Conservation (phyloP, 2,888 invertebrate species). For the Parelbella ahira region DNA sequence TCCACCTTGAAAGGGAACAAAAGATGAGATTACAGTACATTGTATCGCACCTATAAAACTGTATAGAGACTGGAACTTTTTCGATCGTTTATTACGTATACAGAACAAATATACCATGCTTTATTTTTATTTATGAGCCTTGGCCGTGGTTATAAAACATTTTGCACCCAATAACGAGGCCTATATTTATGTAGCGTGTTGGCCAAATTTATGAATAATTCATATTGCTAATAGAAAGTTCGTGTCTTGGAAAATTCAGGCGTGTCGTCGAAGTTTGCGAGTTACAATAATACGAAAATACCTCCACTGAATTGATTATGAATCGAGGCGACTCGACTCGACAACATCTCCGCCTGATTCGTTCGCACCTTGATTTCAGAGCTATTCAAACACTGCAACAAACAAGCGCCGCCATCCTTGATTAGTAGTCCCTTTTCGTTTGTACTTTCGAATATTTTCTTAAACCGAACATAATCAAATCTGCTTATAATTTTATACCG, state of each 20-base stretch:
- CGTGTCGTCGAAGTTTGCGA: constrained; percentile 36
- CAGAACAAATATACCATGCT: constrained; percentile 18
- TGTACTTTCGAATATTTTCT: too few relatives aligned
- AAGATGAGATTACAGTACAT: too few relatives aligned
- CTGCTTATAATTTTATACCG: too few relatives aligned
- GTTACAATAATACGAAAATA: constrained; percentile 37
- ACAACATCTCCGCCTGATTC: too few relatives aligned
- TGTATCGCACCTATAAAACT: too few relatives aligned
- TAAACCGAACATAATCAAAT: too few relatives aligned
- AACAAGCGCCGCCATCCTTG: too few relatives aligned
- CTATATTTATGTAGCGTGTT: constrained; percentile 38
- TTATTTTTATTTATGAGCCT: constrained; percentile 29
- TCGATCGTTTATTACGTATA: constrained; percentile 9
- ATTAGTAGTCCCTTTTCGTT: too few relatives aligned
- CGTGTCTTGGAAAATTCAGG: constrained; percentile 46
- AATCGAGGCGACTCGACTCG: background rate
- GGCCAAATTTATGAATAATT: constrained; percentile 48
- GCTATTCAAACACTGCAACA: too few relatives aligned
- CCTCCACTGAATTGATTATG: background rate
- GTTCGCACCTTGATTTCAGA: too few relatives aligned
- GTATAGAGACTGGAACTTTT: constrained; percentile 11
- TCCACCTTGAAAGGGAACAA: too few relatives aligned
- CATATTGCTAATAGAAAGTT: constrained; percentile 48
- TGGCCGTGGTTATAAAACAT: constrained; percentile 31
- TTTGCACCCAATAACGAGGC: constrained; percentile 32